Evolutionary conservation across 64 coral and sea anemone genomes (phyloP), one percentile per base, ranked within the genome.

Genomic region (Actinia equina): DNA sequence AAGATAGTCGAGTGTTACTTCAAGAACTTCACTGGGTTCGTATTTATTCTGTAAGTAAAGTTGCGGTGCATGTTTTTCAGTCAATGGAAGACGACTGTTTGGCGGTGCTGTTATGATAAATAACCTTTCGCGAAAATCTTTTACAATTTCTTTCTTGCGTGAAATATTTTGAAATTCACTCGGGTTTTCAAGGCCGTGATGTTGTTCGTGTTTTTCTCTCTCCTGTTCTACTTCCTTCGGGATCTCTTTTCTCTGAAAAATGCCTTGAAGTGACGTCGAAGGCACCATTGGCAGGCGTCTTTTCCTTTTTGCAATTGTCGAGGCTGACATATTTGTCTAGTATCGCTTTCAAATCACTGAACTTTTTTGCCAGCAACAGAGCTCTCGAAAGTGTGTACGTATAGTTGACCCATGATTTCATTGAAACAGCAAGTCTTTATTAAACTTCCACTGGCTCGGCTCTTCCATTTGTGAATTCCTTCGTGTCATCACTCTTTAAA

Each of bases 1-100:
- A 18, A 81, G 42, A 52, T 81, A 81, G 43, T 81, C 78, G 18
- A 81, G 78, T 4, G 78, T 81, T 81, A 81, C 78, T 81, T 49
- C 78, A 19, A 81, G 41, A 14, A 81, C 78, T 7, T 81, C 78
- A 22, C 43, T 52, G 13, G 78, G 78, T 52, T 81, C 78, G 12
- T 81, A 81, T 17, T 52, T 81, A 26, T 81, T 81, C 49, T 49
- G 14, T 19, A 49, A 4, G 45, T 81, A 81, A 81, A 81, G 78
- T 1, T 44, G 78, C 4, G 78, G 78, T 19, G 43, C 69, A 11
- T 37, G 22, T 41, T 20, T 3, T 5, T n/a, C 19, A 65, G 62
- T 14, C 5, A 13, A 2, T 25, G 55, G 15, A 57, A 57, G 27
- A 13, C 23, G 23, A 15, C 11, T 41, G 1, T 14, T 74, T 41